A percentile compares a stretch with the other conserved stretches of the same genome.
Evolutionary conservation across 2,113 vertebrate species (phyloP).

Genomic region (Rhipidura dahli): DNA sequence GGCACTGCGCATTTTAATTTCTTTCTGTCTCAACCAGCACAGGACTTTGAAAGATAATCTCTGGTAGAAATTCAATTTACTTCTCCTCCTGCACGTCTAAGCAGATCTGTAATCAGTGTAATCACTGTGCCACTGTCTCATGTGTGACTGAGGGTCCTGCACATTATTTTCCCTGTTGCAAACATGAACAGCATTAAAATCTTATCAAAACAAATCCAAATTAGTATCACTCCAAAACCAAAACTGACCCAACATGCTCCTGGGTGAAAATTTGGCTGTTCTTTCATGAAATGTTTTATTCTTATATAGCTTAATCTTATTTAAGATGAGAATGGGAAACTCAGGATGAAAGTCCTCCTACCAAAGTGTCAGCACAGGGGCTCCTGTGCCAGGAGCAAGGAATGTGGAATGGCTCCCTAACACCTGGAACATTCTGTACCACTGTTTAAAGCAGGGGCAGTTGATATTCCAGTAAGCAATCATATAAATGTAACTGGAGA

Average conservation of each 20-base stretch:
- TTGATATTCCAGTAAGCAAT: neutral
- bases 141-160: neutral
- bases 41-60: slow-evolving; percentile 8
- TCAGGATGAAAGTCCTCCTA: neutral
- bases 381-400: neutral
- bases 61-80: slow-evolving; percentile 25
- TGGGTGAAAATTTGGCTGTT: neutral
- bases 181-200: neutral
- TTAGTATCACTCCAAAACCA: neutral
- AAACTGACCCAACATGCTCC: neutral
- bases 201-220: neutral
- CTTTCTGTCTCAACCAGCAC: neutral
- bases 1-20: neutral
- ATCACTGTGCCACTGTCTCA: neutral
- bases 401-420: neutral
- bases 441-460: neutral
- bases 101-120: slow-evolving; percentile 9
- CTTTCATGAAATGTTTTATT: neutral
- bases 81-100: neutral
- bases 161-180: neutral
- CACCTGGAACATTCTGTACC: neutral
- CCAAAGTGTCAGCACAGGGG: neutral
- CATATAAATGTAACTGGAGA: neutral
- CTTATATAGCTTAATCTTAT: neutral
- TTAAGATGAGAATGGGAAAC: neutral